Percentiles rank a stretch among this genome's conserved stretches.
Evolutionary conservation across 2,797 vertebrate species (phyloP).

Genomic region (Potorous gilbertii): DNA sequence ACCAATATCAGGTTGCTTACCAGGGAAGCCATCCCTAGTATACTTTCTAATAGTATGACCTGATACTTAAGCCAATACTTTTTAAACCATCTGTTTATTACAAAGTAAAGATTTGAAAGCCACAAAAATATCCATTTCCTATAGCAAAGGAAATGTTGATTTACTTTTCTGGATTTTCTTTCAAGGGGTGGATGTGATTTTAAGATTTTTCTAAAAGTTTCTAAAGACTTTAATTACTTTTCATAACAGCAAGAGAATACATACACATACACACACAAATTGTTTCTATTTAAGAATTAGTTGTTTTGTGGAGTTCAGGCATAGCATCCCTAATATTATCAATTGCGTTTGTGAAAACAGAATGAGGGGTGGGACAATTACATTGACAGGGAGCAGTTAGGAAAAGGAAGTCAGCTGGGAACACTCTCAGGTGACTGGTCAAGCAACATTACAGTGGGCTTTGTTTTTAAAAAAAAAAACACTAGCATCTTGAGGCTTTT

Average conservation of each 20-base stretch:
- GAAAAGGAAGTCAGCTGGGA: background rate
- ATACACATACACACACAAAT: background rate
- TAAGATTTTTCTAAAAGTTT: background rate
- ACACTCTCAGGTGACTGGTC: background rate
- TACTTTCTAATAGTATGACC: background rate
- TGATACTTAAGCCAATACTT: slow-evolving; percentile 10
- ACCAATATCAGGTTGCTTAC: background rate
- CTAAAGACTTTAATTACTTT: background rate
- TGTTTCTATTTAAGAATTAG: slow-evolving; percentile 1
- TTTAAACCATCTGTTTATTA: slow-evolving; percentile 10
- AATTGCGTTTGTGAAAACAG: background rate
- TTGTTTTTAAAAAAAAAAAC: background rate
- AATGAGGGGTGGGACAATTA: no score
- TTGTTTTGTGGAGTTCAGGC: slow-evolving; percentile 3
- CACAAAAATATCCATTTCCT: slow-evolving; percentile 4
- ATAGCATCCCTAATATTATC: background rate
- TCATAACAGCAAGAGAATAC: background rate
- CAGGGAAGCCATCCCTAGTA: background rate
- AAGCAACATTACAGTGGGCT: background rate
- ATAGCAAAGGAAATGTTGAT: slow-evolving; percentile 9
- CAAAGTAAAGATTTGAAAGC: slow-evolving; percentile 57
- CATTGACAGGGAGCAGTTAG: background rate
- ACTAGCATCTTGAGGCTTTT: background rate
- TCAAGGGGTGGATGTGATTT: slow-evolving; percentile 42
- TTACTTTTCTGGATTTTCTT: slow-evolving; percentile 37